These are phyloP conservation scores for Cuculus canorus DNA, from an alignment of 2,797 vertebrate genomes.

Conservation along the genomic window DNA sequence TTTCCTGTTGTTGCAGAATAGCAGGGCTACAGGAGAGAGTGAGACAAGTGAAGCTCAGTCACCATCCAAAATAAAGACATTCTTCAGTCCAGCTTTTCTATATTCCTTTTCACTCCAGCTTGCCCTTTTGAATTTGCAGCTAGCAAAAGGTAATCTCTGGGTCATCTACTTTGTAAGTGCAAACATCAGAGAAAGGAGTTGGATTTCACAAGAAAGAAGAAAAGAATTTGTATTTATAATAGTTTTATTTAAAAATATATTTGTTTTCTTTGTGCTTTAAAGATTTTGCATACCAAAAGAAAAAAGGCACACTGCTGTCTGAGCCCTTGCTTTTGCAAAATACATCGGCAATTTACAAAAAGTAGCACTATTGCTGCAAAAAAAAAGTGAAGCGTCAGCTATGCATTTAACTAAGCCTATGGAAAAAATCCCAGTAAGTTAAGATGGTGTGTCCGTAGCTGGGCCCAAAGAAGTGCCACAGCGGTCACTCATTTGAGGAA, in stretches of 20 bases:
- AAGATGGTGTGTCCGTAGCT: background rate
- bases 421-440: background rate
- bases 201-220: background rate
- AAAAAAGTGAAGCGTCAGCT: background rate
- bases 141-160: background rate
- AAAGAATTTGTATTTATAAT: background rate
- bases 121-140: background rate
- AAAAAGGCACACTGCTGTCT: background rate
- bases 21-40: background rate
- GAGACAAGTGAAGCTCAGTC: background rate
- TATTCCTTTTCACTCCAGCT: background rate
- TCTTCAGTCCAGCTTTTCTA: background rate
- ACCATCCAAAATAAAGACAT: background rate
- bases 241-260: background rate
- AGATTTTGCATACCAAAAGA: background rate
- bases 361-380: background rate
- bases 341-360: background rate
- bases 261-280: background rate
- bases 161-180: background rate
- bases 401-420: background rate
- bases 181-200: background rate
- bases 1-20: background rate
- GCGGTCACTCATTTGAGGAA: background rate
- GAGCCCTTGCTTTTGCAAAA: background rate
- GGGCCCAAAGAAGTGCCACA: background rate